phyloP scores from a whole-genome alignment of 2,888 invertebrate species.

The Aleiodes alternator region DNA sequence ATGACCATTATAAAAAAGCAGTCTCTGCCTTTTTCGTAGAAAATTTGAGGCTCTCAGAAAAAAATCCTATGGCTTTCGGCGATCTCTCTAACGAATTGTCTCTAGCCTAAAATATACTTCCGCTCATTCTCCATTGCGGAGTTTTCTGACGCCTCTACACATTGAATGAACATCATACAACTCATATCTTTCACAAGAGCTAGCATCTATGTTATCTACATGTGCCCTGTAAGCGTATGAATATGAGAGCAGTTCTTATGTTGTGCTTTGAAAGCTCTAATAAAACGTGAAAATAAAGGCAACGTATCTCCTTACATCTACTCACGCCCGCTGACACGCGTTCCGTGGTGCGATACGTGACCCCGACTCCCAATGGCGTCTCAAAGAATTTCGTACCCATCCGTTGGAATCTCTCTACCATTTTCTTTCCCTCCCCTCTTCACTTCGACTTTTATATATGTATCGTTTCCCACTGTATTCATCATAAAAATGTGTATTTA shows the following conservation, averaged over 20 bases:
- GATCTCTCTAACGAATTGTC: no score
- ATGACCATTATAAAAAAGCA: no score
- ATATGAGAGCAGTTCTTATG: background rate
- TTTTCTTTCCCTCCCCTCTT: background rate
- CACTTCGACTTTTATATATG: conserved; percentile 19
- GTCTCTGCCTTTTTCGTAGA: no score
- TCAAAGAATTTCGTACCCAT: background rate
- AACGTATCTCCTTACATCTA: conserved; percentile 17
- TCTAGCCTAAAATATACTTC: no score
- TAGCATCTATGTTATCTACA: background rate
- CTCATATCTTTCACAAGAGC: no score
- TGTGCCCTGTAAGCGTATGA: background rate
- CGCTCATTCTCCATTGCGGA: no score
- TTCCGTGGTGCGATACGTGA: conserved; percentile 25
- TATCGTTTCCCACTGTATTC: conserved; percentile 56
- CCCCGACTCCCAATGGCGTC: conserved; percentile 5
- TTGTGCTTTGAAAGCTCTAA: background rate
- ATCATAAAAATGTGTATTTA: conserved; percentile 64
- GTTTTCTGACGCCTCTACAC: no score
- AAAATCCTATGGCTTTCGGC: no score
- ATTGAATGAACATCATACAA: no score
- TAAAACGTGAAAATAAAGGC: conserved; percentile 19
- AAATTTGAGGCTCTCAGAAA: no score
- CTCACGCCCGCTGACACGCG: conserved; percentile 18
- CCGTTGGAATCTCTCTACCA: background rate